Conservation (phyloP, 1,140 invertebrate species). For the Rhagoletis zephyria region DNA sequence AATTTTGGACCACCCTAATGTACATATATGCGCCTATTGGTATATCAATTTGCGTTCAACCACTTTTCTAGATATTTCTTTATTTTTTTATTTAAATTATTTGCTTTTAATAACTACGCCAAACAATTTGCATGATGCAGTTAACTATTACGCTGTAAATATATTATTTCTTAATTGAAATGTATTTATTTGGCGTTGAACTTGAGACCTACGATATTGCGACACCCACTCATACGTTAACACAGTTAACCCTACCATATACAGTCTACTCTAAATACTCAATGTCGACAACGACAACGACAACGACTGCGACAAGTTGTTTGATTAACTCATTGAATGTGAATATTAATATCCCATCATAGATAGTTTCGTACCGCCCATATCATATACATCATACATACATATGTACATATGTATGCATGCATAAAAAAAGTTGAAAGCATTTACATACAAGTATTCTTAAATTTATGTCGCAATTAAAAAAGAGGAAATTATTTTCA, state of each 20-base stretch:
- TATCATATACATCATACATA: neutral
- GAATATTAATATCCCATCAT: constrained; percentile 9
- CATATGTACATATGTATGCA: neutral
- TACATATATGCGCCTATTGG: no score
- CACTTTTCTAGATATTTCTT: neutral
- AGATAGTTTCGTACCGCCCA: neutral
- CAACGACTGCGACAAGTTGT: neutral
- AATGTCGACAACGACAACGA: neutral
- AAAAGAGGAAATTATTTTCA: neutral
- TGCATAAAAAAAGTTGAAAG: neutral
- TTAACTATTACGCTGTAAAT: neutral
- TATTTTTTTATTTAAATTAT: constrained; percentile 17
- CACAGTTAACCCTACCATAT: constrained; percentile 32
- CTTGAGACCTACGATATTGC: constrained; percentile 35
- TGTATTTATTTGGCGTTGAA: constrained; percentile 50
- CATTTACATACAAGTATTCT: constrained; percentile 11
- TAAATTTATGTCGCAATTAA: neutral
- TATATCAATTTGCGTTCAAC: neutral
- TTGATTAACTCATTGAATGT: constrained; percentile 44
- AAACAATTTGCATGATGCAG: neutral
- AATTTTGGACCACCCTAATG: no score
- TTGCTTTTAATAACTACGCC: neutral
- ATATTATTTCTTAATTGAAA: constrained; percentile 14
- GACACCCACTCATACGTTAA: neutral
- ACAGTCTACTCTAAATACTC: neutral